These are phyloP conservation scores for Mesochorus sp. DNA, from an alignment of 2,888 invertebrate species.

Conservation along the genomic window DNA sequence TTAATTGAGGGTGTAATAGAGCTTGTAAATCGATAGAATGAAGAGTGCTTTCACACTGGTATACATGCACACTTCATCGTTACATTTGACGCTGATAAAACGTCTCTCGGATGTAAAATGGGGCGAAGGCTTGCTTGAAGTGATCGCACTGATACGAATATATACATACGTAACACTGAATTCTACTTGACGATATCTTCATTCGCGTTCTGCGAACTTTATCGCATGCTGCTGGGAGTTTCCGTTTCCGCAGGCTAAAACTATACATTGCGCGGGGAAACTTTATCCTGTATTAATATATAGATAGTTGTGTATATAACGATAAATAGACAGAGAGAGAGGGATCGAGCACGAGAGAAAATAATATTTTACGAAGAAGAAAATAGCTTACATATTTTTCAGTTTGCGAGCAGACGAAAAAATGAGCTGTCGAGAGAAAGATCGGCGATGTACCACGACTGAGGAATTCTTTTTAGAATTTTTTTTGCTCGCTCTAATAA, in stretches of 20 bases:
- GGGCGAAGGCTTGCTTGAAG: constrained; percentile 58
- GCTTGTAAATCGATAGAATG: constrained; percentile 32
- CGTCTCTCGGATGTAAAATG: constrained; percentile 64
- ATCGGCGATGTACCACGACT: not conserved
- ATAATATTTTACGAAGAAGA: not conserved
- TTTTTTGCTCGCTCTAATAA: constrained; percentile 19
- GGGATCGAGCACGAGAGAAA: not conserved
- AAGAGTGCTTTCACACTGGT: constrained; percentile 19
- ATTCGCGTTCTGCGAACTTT: not conserved
- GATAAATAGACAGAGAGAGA: too few relatives aligned
- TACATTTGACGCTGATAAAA: constrained; percentile 61
- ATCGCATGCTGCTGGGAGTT: not conserved
- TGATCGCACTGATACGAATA: constrained; percentile 56
- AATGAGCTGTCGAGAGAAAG: not conserved
- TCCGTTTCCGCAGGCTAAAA: not conserved
- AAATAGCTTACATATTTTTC: not conserved
- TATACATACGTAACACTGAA: not conserved
- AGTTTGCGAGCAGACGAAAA: not conserved
- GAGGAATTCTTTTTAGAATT: constrained; percentile 7
- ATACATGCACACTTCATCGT: constrained; percentile 34
- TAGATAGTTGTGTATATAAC: too few relatives aligned
- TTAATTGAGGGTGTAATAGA: not conserved
- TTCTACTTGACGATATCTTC: not conserved
- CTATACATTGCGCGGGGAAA: not conserved
- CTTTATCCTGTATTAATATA: too few relatives aligned